phyloP scores from a whole-genome alignment of 2,797 vertebrate genomes.

The Threskiornis aethiopicus region DNA sequence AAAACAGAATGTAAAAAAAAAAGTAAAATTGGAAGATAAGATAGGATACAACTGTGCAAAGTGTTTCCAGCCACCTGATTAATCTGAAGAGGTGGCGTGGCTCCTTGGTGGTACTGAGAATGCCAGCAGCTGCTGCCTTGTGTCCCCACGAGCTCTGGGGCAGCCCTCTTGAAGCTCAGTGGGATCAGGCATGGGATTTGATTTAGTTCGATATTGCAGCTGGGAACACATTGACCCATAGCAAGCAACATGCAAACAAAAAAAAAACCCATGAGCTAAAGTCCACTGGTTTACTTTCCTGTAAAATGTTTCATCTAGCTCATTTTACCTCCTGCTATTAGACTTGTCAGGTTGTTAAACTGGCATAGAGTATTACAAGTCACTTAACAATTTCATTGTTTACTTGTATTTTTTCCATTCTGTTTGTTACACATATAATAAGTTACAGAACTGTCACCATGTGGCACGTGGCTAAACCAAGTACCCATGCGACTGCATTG shows the following conservation, averaged over 20 bases:
- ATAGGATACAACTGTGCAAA: not conserved
- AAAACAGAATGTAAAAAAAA: not conserved
- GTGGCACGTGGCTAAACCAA: not conserved
- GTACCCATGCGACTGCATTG: not conserved
- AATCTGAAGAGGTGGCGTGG: not conserved
- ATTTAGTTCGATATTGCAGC: not conserved
- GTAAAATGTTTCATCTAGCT: not conserved
- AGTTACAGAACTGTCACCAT: not conserved
- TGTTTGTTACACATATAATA: not conserved
- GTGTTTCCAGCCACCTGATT: not conserved
- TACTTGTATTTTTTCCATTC: not conserved
- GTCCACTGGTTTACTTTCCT: not conserved
- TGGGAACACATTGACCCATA: not conserved
- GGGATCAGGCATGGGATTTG: not conserved
- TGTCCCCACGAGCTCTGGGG: fast-evolving
- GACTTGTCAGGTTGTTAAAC: not conserved
- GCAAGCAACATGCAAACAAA: not conserved
- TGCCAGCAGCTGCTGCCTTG: not conserved
- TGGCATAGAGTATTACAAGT: not conserved
- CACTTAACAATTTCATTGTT: not conserved
- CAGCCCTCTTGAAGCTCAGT: not conserved
- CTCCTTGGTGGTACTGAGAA: not conserved
- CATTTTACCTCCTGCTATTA: not conserved
- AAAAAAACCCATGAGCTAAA: not conserved
- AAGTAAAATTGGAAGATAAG: not conserved